These are phyloP conservation scores for Apoderus coryli DNA, from an alignment of 2,888 invertebrate species.

Conservation along the genomic window DNA sequence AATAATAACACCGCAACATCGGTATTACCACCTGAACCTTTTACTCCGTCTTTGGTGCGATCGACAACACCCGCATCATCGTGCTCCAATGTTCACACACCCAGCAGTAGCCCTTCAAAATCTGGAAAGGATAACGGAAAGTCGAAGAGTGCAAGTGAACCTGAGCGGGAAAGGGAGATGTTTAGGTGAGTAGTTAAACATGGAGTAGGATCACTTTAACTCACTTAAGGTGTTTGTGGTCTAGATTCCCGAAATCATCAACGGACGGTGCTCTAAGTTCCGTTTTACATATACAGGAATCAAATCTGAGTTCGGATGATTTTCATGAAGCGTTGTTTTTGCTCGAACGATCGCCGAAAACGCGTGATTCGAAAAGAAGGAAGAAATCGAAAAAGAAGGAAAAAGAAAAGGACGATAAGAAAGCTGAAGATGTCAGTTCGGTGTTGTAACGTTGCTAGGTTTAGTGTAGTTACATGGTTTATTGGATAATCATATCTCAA, in stretches of 20 bases:
- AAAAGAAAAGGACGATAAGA: conserved; percentile 30
- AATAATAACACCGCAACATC: conserved; percentile 20
- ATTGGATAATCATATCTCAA: too few relatives aligned
- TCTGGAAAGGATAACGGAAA: conserved; percentile 26
- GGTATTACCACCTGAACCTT: conserved; percentile 14
- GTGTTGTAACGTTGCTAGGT: conserved; percentile 32
- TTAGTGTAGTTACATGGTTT: too few relatives aligned
- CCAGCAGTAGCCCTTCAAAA: conserved; percentile 26
- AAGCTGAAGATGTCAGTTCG: conserved; percentile 28
- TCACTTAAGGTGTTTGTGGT: neutral
- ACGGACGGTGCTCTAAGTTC: conserved; percentile 43
- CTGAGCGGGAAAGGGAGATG: conserved; percentile 38
- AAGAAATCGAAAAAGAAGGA: conserved; percentile 36
- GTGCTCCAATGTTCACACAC: conserved; percentile 26
- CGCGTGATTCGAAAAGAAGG: conserved; percentile 34
- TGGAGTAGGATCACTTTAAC: neutral
- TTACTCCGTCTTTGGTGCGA: conserved; percentile 26
- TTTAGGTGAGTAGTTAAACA: conserved; percentile 27
- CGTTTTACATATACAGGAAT: conserved; percentile 40
- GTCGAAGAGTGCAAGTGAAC: conserved; percentile 37
- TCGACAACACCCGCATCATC: conserved; percentile 30
- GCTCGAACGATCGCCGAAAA: conserved; percentile 38
- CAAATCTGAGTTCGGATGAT: conserved; percentile 41
- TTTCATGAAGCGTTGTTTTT: conserved; percentile 43
- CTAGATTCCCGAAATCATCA: conserved; percentile 39